A percentile compares a stretch with the other conserved stretches of the same genome.
Conservation (phyloP, 2,888 invertebrate genomes). For the Isoperla grammatica region DNA sequence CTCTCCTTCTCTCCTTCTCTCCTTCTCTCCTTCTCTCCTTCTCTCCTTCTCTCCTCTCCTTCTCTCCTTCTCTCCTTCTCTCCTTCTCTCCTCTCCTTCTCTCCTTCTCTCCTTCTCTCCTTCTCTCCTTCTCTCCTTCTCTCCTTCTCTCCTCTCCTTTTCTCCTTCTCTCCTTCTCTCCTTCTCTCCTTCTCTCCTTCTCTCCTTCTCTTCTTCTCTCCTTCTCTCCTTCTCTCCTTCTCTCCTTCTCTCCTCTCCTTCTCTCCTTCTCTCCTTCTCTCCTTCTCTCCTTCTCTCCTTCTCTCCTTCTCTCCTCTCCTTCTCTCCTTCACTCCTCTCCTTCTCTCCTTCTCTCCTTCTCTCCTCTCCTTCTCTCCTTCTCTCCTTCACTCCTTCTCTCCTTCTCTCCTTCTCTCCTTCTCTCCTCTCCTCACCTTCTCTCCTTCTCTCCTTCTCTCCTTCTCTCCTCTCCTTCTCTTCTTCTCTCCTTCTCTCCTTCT, state of each 20-base stretch:
- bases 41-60: too few species aligned
- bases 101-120: slow-evolving; percentile 24
- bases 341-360: neutral
- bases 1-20: too few species aligned
- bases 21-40: too few species aligned
- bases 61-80: too few species aligned
- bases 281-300: neutral
- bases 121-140: neutral
- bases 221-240: slow-evolving; percentile 1
- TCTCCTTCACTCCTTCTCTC: too few species aligned
- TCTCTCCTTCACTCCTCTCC: neutral
- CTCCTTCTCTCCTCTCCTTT: neutral
- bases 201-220: slow-evolving; percentile 10
- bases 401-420: too few species aligned
- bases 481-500: too few species aligned
- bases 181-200: neutral
- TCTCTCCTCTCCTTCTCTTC: too few species aligned
- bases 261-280: slow-evolving; percentile 1
- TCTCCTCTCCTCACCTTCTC: too few species aligned
- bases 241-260: neutral
- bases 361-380: too few species aligned
- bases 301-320: neutral
- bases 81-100: slow-evolving; percentile 26
- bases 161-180: neutral
- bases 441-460: too few species aligned